phyloP scores from a whole-genome alignment of 1,140 invertebrate genomes.

The Plutomurus gul region DNA sequence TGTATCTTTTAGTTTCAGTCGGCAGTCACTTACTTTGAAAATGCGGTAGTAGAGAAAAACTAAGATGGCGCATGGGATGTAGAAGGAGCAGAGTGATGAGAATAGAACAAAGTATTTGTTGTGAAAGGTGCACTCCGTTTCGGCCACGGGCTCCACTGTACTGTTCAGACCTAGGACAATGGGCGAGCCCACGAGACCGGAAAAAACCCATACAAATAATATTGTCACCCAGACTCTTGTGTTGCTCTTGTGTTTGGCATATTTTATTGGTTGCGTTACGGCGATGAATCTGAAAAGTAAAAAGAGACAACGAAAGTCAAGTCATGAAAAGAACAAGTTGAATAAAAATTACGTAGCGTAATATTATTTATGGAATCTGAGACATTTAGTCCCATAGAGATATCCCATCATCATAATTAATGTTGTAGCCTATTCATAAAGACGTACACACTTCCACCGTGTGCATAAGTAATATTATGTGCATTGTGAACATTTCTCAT shows the following conservation, averaged over 20 bases:
- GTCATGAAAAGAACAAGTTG: neutral
- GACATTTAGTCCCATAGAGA: no score
- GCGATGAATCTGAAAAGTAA: constrained; percentile 86
- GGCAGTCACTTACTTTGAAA: constrained; percentile 88
- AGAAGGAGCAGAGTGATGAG: constrained; percentile 97
- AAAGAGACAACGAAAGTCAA: neutral
- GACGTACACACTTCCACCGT: no score
- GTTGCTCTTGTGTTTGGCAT: constrained; percentile 98
- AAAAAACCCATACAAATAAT: constrained; percentile 94
- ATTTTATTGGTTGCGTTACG: constrained; percentile 97
- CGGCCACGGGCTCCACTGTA: constrained; percentile 68
- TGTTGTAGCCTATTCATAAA: no score
- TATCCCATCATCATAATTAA: no score
- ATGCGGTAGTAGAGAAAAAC: constrained; percentile 98
- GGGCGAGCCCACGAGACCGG: constrained; percentile 92
- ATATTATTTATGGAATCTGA: no score
- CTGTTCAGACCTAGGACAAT: constrained; percentile 95
- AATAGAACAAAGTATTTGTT: constrained; percentile 98
- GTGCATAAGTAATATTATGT: no score
- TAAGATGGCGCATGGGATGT: constrained; percentile 99
- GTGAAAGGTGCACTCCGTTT: constrained; percentile 88
- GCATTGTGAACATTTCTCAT: no score
- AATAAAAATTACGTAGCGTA: neutral
- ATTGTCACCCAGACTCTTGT: constrained; percentile 93
- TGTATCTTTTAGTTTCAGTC: no score